Conservation (phyloP, 2,888 invertebrate species). For the Platycnemis pennipes region DNA sequence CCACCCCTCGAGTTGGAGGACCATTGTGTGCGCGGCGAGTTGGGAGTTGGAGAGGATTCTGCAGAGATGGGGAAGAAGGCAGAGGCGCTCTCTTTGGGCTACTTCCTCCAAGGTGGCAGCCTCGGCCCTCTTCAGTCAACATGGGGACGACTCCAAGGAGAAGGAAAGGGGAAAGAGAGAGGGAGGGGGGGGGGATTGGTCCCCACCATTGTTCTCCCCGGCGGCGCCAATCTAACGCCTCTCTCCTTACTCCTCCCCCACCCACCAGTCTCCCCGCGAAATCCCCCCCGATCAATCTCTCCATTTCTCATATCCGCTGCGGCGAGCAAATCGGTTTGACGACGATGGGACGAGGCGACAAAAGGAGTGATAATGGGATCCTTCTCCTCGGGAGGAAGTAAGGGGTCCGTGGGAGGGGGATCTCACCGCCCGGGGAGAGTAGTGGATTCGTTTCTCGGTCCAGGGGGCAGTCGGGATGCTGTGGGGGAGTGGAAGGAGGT, state of each 20-base stretch:
- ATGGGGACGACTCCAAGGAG: background rate
- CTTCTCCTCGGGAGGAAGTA: background rate
- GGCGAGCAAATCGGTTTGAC: conserved; percentile 49
- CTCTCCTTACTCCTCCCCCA: background rate
- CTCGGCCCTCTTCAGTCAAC: conserved; percentile 28
- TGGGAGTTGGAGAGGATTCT: background rate
- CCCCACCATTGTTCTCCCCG: background rate
- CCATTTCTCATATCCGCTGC: conserved; percentile 59
- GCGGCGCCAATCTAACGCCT: background rate
- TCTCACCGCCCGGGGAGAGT: background rate
- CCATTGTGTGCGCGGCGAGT: conserved; percentile 23
- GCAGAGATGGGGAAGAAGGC: background rate
- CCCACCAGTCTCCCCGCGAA: background rate
- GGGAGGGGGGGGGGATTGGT: background rate
- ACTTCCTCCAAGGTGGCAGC: background rate
- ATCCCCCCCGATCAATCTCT: background rate
- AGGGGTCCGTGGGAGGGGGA: background rate
- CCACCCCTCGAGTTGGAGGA: background rate
- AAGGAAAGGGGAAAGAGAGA: background rate
- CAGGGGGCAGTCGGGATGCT: background rate
- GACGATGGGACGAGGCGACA: background rate
- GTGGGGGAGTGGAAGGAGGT: background rate
- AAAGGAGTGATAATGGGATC: conserved; percentile 53
- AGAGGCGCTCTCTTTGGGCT: background rate
- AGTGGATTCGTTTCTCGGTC: background rate